Conservation (phyloP, 1,140 invertebrate genomes). For the Psix sp. region DNA sequence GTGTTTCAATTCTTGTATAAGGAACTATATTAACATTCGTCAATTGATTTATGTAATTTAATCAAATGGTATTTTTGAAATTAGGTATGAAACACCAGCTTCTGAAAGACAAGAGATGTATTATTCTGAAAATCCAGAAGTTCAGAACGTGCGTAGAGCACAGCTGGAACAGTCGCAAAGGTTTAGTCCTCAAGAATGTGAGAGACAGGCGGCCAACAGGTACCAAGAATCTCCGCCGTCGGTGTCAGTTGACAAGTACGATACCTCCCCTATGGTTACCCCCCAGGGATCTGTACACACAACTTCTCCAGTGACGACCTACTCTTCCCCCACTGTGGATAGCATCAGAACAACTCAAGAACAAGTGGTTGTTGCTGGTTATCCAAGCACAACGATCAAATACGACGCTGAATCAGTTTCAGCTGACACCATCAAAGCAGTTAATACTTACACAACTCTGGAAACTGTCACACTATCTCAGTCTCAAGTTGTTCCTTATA, state of each 20-base stretch:
- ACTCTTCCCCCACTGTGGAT: slow-evolving; percentile 61
- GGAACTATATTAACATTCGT: background rate
- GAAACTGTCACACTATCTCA: slow-evolving; percentile 70
- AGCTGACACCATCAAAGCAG: slow-evolving; percentile 67
- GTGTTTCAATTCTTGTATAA: no score
- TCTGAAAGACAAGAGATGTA: slow-evolving; percentile 65
- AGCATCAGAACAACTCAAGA: slow-evolving; percentile 62
- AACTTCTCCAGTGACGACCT: slow-evolving; percentile 63
- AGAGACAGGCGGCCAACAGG: slow-evolving; percentile 37
- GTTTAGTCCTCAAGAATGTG: slow-evolving; percentile 66
- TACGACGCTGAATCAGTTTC: slow-evolving; percentile 61
- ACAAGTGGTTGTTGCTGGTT: slow-evolving; percentile 58
- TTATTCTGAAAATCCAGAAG: slow-evolving; percentile 62
- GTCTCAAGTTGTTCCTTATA: slow-evolving; percentile 68
- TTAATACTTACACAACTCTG: slow-evolving; percentile 72
- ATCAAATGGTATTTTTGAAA: background rate
- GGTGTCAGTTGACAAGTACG: slow-evolving; percentile 64
- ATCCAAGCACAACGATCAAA: slow-evolving; percentile 60
- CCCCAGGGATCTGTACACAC: slow-evolving; percentile 53
- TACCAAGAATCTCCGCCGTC: slow-evolving; percentile 66
- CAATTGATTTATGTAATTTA: background rate
- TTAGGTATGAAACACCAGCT: slow-evolving; percentile 66
- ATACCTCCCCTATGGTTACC: slow-evolving; percentile 58
- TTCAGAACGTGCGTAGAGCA: slow-evolving; percentile 62
- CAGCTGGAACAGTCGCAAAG: slow-evolving; percentile 62